These are phyloP conservation scores for Tinamus guttatus DNA, from an alignment of 2,113 vertebrate genomes.

Conservation along the genomic window DNA sequence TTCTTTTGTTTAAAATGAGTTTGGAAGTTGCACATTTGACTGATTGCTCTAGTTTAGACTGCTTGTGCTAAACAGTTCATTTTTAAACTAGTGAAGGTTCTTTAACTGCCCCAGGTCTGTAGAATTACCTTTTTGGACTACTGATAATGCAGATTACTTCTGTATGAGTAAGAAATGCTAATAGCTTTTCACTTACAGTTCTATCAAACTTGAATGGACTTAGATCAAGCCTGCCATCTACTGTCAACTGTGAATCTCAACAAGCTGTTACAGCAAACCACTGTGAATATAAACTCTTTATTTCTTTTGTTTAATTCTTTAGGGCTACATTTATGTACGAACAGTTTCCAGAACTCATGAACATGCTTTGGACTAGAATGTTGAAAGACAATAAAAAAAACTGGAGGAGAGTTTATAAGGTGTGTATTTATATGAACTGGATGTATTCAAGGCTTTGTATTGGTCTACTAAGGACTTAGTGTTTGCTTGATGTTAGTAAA, in stretches of 20 bases:
- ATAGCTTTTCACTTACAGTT: not conserved
- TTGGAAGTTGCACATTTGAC: not conserved
- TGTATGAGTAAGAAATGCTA: not conserved
- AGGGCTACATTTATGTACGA: conserved; percentile 98
- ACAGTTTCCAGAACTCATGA: conserved; percentile 98
- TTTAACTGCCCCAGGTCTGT: not conserved
- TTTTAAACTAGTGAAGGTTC: not conserved
- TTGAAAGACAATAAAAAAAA: conserved; percentile 99
- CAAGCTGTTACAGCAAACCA: conserved; percentile 14
- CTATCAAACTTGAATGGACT: not conserved
- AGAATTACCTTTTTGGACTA: not conserved
- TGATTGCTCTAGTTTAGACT: not conserved
- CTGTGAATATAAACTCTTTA: not conserved
- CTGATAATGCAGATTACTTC: not conserved
- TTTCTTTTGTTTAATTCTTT: conserved; percentile 38
- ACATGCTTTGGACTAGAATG: conserved; percentile 98
- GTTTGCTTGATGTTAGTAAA: not conserved
- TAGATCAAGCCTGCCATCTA: conserved; percentile 81
- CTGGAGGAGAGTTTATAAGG: conserved; percentile 99
- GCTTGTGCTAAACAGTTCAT: not conserved
- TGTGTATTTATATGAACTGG: conserved; percentile 53
- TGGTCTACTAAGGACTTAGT: not conserved
- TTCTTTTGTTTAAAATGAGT: not conserved
- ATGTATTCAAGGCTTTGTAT: not conserved
- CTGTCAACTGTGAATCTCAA: conserved; percentile 57